These are phyloP conservation scores for Drosophila kikkawai DNA, from an alignment of 1,140 invertebrate species.

Conservation along the genomic window DNA sequence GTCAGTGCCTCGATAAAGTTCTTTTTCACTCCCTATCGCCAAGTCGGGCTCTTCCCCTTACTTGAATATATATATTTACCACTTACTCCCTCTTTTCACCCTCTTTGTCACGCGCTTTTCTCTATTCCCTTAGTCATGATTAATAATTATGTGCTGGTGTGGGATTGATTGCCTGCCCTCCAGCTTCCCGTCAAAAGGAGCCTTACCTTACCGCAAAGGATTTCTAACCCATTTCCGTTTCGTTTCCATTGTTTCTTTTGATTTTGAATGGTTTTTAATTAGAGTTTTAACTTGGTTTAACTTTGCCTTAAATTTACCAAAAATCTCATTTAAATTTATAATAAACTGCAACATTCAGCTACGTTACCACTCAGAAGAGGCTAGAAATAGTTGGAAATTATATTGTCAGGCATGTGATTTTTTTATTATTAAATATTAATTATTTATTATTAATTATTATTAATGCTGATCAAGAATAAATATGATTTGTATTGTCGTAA, in stretches of 20 bases:
- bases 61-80: not conserved
- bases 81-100: not conserved
- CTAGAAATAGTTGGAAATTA: no score
- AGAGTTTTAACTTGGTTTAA: no score
- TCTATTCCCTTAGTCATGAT: constrained; percentile 32
- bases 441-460: no score
- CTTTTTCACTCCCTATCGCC: constrained; percentile 17
- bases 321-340: no score
- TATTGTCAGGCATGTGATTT: no score
- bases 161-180: constrained; percentile 21
- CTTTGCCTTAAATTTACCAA: no score
- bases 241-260: not conserved
- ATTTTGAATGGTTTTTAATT: no score
- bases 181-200: not conserved
- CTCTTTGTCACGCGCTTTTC: constrained; percentile 28
- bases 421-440: no score
- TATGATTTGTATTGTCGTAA: no score
- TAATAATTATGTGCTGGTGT: constrained; percentile 36
- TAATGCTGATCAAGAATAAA: no score
- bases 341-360: no score
- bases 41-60: not conserved
- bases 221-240: not conserved
- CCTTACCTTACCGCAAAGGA: not conserved
- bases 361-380: no score
- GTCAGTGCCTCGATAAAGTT: constrained; percentile 67